Conservation (phyloP, 2,888 invertebrate species). For the Spodoptera exigua region DNA sequence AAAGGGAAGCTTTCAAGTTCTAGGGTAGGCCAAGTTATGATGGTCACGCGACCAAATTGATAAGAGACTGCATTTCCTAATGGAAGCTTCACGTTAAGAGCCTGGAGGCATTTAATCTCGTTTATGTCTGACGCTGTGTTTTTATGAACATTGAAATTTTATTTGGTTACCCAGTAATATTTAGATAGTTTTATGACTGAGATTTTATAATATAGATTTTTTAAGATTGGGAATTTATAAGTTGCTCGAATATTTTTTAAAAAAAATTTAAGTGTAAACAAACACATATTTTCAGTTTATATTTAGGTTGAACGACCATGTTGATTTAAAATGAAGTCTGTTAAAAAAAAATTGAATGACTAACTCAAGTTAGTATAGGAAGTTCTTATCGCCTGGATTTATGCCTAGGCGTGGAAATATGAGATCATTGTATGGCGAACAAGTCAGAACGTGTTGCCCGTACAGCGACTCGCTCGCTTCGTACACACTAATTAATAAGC, state of each 20-base stretch:
- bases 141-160: constrained; percentile 21
- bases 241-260: no score
- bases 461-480: constrained; percentile 56
- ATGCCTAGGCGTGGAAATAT: constrained; percentile 33
- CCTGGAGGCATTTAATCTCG: constrained; percentile 38
- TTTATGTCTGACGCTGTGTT: constrained; percentile 22
- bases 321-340: no score
- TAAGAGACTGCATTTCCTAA: constrained; percentile 61
- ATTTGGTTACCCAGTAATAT: constrained; percentile 7
- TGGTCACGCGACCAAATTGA: constrained; percentile 39
- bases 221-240: no score
- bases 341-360: constrained; percentile 20
- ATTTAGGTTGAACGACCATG: no score
- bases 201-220: no score
- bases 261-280: no score
- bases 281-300: no score
- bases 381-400: constrained; percentile 23
- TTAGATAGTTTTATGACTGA: no score
- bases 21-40: constrained; percentile 28
- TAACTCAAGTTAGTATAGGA: constrained; percentile 9
- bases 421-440: constrained; percentile 46
- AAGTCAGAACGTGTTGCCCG: constrained; percentile 43
- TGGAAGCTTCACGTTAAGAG: constrained; percentile 47
- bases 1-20: constrained; percentile 22
- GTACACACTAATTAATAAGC: constrained; percentile 64